Evolutionary conservation across 53 echinoderm and acorn worm genomes (phyloP).

Genomic region (Arbacia lixula): DNA sequence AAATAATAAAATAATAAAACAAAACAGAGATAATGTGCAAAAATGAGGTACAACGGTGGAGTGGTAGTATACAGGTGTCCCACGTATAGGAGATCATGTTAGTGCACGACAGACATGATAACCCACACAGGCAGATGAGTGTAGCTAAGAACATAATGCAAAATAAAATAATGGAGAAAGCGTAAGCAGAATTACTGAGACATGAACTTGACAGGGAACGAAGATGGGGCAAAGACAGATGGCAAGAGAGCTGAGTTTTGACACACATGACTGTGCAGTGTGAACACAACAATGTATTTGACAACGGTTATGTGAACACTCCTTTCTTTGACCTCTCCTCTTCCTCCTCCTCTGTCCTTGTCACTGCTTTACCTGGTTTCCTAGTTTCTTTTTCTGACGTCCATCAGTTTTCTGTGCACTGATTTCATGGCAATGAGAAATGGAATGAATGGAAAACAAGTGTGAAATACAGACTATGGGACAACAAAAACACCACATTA

Average conservation of each 20-base stretch:
- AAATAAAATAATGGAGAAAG: too few relatives aligned
- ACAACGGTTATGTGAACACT: too few relatives aligned
- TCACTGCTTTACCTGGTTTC: conserved; percentile 87
- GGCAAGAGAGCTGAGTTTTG: background rate
- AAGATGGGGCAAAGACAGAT: background rate
- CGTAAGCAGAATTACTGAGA: too few relatives aligned
- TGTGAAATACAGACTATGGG: background rate
- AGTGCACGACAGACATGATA: too few relatives aligned
- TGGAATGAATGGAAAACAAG: conserved; percentile 7
- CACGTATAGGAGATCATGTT: too few relatives aligned
- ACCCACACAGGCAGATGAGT: too few relatives aligned
- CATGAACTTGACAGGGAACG: too few relatives aligned
- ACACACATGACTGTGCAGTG: background rate
- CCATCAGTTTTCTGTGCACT: conserved; percentile 95
- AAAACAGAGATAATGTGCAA: background rate
- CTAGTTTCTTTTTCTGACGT: conserved; percentile 94
- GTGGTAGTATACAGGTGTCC: too few relatives aligned
- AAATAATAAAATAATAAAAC: background rate
- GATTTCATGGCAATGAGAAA: conserved; percentile 29
- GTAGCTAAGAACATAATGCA: too few relatives aligned
- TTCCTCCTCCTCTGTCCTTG: background rate
- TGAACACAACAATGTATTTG: background rate
- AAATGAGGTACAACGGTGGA: background rate
- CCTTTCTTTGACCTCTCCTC: too few relatives aligned
- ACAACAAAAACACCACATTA: too few relatives aligned